Conservation (phyloP, 1,140 invertebrate genomes). For the Adelges cooleyi region DNA sequence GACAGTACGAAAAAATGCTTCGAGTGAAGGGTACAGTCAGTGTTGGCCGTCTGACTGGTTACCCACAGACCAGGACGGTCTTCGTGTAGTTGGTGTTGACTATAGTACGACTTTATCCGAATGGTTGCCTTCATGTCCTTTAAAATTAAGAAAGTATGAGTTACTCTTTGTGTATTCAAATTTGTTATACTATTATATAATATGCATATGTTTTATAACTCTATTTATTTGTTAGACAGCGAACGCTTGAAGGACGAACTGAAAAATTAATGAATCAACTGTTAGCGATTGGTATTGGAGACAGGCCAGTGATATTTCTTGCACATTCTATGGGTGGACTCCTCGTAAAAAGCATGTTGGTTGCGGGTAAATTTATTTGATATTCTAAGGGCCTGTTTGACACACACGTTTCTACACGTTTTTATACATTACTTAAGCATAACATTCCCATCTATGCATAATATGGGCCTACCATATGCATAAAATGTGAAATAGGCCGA, state of each 20-base stretch:
- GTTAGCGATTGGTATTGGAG: conserved; percentile 48
- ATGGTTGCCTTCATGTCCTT: conserved; percentile 53
- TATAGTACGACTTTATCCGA: conserved; percentile 55
- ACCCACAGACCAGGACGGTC: conserved; percentile 48
- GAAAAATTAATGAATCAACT: conserved; percentile 31
- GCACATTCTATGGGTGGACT: conserved; percentile 61
- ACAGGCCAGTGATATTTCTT: conserved; percentile 55
- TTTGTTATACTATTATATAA: no score
- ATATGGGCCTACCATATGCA: no score
- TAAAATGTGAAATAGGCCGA: no score
- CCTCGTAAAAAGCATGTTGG: conserved; percentile 54
- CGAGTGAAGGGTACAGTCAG: conserved; percentile 39
- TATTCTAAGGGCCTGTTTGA: no score
- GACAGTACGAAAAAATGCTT: neutral
- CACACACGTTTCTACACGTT: no score
- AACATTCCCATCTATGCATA: no score
- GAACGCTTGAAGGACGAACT: conserved; percentile 29
- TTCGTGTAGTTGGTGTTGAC: conserved; percentile 52
- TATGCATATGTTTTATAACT: no score
- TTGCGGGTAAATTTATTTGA: conserved; percentile 41
- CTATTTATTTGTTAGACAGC: conserved; percentile 2
- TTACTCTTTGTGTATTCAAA: neutral
- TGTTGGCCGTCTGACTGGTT: conserved; percentile 62
- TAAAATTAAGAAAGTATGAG: conserved; percentile 37
- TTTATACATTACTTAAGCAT: no score